These are phyloP conservation scores for Sebastes itinus DNA, from an alignment of 2,797 vertebrate species.

Conservation along the genomic window DNA sequence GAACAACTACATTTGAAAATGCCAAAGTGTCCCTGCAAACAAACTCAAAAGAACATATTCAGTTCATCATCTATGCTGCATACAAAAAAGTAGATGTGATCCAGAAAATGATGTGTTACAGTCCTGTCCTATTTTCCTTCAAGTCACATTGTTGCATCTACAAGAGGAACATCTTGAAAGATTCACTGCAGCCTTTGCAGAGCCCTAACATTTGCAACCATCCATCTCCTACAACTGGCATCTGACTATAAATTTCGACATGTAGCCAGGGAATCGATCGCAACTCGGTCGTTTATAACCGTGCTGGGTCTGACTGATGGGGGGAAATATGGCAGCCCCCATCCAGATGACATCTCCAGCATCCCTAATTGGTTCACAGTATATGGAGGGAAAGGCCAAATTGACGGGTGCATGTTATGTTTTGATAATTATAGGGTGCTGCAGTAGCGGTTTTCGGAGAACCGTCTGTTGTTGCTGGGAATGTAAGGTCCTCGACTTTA, in stretches of 20 bases:
- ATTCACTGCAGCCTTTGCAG: conserved; percentile 15
- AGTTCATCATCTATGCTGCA: background rate
- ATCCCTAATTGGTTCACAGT: conserved; percentile 66
- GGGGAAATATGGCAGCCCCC: conserved; percentile 25
- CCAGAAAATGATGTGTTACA: background rate
- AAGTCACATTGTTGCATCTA: background rate
- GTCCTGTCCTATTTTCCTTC: background rate
- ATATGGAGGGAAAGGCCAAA: conserved; percentile 58
- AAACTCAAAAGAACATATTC: background rate
- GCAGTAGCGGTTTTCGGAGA: conserved; percentile 55
- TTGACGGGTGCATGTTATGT: conserved; percentile 63
- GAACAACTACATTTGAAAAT: background rate
- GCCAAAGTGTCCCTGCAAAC: background rate
- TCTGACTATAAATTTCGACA: conserved; percentile 41
- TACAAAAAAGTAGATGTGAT: background rate
- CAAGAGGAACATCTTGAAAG: background rate
- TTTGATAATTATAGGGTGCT: conserved; percentile 74
- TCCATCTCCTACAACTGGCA: conserved; percentile 39
- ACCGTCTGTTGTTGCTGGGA: conserved; percentile 57
- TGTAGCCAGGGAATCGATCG: conserved; percentile 45
- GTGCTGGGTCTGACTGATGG: conserved; percentile 34
- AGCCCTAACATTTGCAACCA: conserved; percentile 23
- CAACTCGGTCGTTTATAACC: conserved; percentile 40
- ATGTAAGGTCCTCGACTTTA: conserved; percentile 49
- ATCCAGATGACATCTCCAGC: conserved; percentile 58